Evolutionary conservation across 1,140 invertebrate species (phyloP).

Genomic region (Sitophilus oryzae): DNA sequence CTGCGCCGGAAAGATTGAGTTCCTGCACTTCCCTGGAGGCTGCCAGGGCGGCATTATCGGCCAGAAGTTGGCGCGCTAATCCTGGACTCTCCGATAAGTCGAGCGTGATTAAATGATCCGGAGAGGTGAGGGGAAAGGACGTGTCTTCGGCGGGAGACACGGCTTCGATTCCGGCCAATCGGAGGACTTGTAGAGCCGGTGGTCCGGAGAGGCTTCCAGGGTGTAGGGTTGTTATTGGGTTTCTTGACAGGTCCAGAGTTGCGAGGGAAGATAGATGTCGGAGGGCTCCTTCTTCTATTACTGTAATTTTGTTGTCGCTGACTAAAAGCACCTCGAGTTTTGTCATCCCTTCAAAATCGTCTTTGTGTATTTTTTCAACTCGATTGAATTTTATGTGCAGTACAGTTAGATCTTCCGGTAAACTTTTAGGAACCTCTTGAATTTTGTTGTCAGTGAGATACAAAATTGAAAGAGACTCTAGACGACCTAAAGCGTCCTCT

Average conservation of each 20-base stretch:
- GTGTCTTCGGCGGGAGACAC: conserved; percentile 55
- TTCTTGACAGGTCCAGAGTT: conserved; percentile 70
- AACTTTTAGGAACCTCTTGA: conserved; percentile 56
- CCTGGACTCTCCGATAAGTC: conserved; percentile 68
- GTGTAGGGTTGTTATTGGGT: conserved; percentile 62
- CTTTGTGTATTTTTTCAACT: conserved; percentile 56
- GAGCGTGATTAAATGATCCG: conserved; percentile 62
- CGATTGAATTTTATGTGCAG: conserved; percentile 58
- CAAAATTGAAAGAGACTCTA: conserved; percentile 72
- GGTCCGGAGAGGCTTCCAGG: conserved; percentile 63
- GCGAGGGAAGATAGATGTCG: conserved; percentile 58
- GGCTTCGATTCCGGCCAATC: conserved; percentile 60
- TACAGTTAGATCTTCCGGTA: conserved; percentile 56
- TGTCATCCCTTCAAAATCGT: conserved; percentile 63
- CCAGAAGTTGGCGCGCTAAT: conserved; percentile 60
- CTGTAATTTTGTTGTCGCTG: conserved; percentile 60
- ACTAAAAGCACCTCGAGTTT: conserved; percentile 66
- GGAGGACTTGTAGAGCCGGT: conserved; percentile 56
- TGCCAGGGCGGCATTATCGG: conserved; percentile 62
- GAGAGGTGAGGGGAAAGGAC: conserved; percentile 61
- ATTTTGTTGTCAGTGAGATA: conserved; percentile 75
- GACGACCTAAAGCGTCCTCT: conserved; percentile 76
- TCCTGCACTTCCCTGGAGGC: conserved; percentile 61
- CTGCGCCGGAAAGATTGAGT: conserved; percentile 61
- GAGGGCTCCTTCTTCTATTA: conserved; percentile 61